These are phyloP conservation scores for Rhabdornis inornatus DNA, from an alignment of 2,113 vertebrate species.

Conservation along the genomic window DNA sequence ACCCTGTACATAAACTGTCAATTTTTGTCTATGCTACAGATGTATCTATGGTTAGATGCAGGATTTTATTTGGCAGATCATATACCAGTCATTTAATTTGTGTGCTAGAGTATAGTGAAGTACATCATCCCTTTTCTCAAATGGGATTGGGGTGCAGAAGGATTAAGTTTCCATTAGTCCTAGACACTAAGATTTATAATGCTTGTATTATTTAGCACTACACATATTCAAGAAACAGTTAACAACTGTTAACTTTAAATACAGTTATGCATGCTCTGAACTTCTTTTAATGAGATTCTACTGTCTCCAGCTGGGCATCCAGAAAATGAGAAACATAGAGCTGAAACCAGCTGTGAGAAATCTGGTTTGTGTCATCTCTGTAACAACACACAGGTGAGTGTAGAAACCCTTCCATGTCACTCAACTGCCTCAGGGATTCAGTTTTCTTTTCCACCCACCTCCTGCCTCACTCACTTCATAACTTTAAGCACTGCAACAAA, in stretches of 20 bases:
- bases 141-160: neutral
- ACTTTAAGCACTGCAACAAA: neutral
- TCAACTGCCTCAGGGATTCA: neutral
- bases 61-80: neutral
- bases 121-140: neutral
- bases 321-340: neutral
- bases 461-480: neutral
- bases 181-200: neutral
- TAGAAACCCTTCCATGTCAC: neutral
- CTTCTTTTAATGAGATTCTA: neutral
- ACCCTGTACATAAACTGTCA: neutral
- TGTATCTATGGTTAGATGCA: neutral
- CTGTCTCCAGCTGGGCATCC: neutral
- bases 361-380: neutral
- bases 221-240: neutral
- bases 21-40: neutral
- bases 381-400: neutral
- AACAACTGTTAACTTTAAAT: neutral
- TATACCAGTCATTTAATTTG: neutral
- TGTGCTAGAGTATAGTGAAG: neutral
- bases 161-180: neutral
- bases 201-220: neutral
- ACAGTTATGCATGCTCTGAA: neutral
- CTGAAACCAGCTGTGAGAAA: neutral
- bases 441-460: neutral